Base-by-base conservation (phyloP, 2,113 vertebrate genomes). In the Speoplatyrhinus poulsoni region DNA sequence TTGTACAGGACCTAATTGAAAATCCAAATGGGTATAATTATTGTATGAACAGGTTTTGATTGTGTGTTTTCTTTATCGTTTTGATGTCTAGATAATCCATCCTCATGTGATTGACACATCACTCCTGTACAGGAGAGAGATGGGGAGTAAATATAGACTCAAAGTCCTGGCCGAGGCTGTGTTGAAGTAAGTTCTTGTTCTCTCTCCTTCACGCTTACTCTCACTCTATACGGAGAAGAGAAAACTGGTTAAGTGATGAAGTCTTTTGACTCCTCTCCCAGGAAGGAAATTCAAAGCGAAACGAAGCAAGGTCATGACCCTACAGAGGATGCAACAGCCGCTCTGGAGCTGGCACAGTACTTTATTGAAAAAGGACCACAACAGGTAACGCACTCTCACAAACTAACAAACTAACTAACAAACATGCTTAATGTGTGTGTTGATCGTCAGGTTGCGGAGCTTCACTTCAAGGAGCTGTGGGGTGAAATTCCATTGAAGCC, bases 81-180 rank as follows among this genome's bases (percentile, higher is more conserved):
- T 10, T 62, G 52, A 58, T 16, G 57, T 87, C 41, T 85, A 96
- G 96, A 89, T 98, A 88, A 93, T 95, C 79, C 95, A 98, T 80
- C 93, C 78, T 33, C 93, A 95, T 52, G 89, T 97, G 9, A 95
- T 98, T 65, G 96, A 99, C 83, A 96, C 95, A 9, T 94, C 96
- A 0, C 72, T 96, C 83, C 94, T 99, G 65, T 98, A 94, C 88
- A 85, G 85, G 65, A 90, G 83, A 79, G 86, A 88, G 4, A 91
- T 82, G 53, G 92, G 93, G 19, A 92, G 78, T 82, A 94, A 80
- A 81, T 97, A 95, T 87, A 98, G 94, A 79, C 88, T 97, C 17
- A 96, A 95, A 76, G 92, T 94, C 72, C 87, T 98, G 92, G 92
- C 96, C 1, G 87, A 93, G 79, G 84, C 80, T 26, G 83, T 97